Base-by-base conservation (phyloP, 2,888 invertebrate species). In the Trachelus iudaicus region DNA sequence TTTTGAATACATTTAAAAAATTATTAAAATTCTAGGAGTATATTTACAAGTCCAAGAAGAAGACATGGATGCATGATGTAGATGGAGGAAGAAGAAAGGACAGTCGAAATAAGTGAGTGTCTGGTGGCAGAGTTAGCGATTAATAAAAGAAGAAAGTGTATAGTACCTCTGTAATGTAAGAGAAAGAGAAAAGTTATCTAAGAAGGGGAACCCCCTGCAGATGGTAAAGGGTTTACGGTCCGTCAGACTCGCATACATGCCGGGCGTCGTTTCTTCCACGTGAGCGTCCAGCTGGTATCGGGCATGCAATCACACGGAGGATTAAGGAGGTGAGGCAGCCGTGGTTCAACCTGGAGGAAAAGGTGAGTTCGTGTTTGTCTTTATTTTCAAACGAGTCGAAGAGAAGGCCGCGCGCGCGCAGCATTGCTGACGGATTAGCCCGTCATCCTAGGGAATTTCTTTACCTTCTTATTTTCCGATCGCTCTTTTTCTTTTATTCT, bases 221-320 rank as follows among this genome's bases (percentile, higher is more conserved):
- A 85, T 89, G 90, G 86, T 88, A 89, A 90, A 90, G 89, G 89
- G 89, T 89, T 89, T 87, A 90, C 89, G 88, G 86, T 88, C 88
- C 86, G 88, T 87, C 87, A 86, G 84, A 81, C 84, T 86, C 84
- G 84, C 84, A 87, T 88, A 82, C 75, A 86, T 86, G 83, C 86
- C 88, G 88, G 85, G 87, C 89, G 87, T 89, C 88, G 87, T 88
- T 88, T 85, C 87, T 88, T 90, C 89, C 88, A 88, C 88, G 86
- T 87, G 89, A 90, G 85, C 86, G 88, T 83, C 86, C 89, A 88
- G 85, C 88, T 87, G 87, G 86, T 90, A 90, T 90, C 89, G 86
- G 88, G 86, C 84, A 85, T 89, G 88, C 89, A 89, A 90, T 89
- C 90, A 88, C 88, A 89, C 87, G 88, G 87, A 87, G 89, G 90